Base-by-base conservation (phyloP, 2,113 vertebrate genomes). In the Tachuris rubrigastra region DNA sequence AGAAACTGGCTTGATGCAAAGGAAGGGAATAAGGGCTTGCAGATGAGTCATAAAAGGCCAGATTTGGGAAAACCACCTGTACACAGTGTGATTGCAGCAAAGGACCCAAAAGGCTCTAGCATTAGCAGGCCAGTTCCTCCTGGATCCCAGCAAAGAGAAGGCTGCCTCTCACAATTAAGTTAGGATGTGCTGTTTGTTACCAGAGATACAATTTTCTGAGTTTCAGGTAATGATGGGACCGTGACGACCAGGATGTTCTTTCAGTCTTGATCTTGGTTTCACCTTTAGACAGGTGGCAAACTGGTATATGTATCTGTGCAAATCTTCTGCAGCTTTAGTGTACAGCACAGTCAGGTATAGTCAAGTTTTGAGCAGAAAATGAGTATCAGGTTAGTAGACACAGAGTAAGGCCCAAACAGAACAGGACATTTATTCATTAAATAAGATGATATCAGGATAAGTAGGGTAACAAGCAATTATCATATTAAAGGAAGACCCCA, bases 301-400 rank as follows among this genome's bases (percentile, higher is more conserved):
- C 31, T 66, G 13, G 5, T 71, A 4, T 19, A 21, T 46, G 52
- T 33, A 16, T 49, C 31, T 83, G 2, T 72, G 28, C 14, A 49
- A 12, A 19, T 62, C 60, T 60, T 39, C 20, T 81, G 37, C 69
- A n/a, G 2, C n/a, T 21, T 52, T 74, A 62, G 9, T 0, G 0
- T 56, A 30, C 9, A 50, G 39, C 42, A 24, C 52, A 23, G 49
- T 14, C 39, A 81, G 5, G 52, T 58, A 35, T 39, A 75, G 52
- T 31, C 58, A 49, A 19, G 35, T 50, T 87, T 55, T 30, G 22
- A 58, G 58, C 53, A 53, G 44, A n/a, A 79, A 63, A 47, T 1
- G 0, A 72, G 47, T 19, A 18, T 12, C 5, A 2, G 44, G 7
- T 31, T 44, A 31, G 25, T 10, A 66, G 39, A 12, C 9, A 15